phyloP scores from a whole-genome alignment of 2,888 invertebrate species.

The Cantharis nigra region DNA sequence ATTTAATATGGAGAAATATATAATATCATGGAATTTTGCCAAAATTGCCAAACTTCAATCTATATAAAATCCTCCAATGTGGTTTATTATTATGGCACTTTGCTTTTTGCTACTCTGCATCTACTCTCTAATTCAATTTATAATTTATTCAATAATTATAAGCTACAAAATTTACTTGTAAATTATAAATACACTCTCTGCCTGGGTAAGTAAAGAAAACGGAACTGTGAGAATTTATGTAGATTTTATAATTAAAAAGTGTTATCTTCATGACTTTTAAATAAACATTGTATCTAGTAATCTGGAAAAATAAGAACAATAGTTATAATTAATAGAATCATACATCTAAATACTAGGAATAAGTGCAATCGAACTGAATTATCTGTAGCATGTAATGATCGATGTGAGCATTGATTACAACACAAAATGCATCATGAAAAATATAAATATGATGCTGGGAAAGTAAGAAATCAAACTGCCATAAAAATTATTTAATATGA shows the following conservation, averaged over 20 bases:
- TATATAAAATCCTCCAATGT: too few relatives aligned
- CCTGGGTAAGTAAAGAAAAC: background rate
- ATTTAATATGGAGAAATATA: too few relatives aligned
- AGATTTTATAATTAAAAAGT: background rate
- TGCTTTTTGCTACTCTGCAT: too few relatives aligned
- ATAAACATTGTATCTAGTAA: background rate
- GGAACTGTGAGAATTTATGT: background rate
- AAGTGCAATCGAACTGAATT: background rate
- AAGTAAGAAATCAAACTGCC: background rate
- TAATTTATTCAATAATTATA: too few relatives aligned
- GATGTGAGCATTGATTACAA: background rate
- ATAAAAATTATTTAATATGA: background rate
- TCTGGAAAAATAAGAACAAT: background rate
- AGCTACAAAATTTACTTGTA: too few relatives aligned
- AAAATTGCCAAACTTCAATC: too few relatives aligned
- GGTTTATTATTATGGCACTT: too few relatives aligned
- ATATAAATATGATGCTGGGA: too few relatives aligned
- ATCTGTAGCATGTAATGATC: background rate
- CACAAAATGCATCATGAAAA: too few relatives aligned
- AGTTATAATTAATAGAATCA: background rate
- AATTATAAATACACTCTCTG: background rate
- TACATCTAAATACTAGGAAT: background rate
- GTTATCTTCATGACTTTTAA: background rate
- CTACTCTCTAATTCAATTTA: too few relatives aligned
- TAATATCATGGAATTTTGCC: too few relatives aligned